Percentiles rank a stretch among this genome's conserved stretches.
phyloP scores from a whole-genome alignment of 1,140 invertebrate genomes.

The Sipha flava region DNA sequence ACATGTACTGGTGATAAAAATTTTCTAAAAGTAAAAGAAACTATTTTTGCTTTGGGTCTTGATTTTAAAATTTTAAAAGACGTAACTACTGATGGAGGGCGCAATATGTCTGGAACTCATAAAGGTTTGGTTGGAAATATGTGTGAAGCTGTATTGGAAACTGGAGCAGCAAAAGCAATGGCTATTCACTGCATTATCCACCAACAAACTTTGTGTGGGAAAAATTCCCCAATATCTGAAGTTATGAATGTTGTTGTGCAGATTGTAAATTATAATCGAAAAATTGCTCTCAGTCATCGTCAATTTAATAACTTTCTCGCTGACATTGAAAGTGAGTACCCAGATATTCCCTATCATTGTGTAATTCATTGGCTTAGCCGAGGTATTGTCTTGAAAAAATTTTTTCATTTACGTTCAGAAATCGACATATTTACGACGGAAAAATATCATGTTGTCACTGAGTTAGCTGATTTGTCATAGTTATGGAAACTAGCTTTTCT shows the following conservation, averaged over 20 bases:
- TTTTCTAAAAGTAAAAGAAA: neutral
- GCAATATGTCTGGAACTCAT: neutral
- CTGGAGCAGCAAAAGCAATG: neutral
- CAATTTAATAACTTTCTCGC: slow-evolving; percentile 42
- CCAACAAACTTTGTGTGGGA: slow-evolving; percentile 40
- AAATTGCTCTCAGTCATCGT: slow-evolving; percentile 40
- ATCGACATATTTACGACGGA: neutral
- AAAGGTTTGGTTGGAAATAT: neutral
- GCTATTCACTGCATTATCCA: slow-evolving; percentile 42
- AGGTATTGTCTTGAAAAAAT: slow-evolving; percentile 38
- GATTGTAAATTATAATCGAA: slow-evolving; percentile 42
- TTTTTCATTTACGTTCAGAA: neutral
- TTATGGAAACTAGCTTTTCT: neutral
- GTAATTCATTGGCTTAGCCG: slow-evolving; percentile 41
- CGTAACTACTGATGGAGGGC: neutral
- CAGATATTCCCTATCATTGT: slow-evolving; percentile 33
- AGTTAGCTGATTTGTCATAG: neutral
- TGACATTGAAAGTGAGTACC: slow-evolving; percentile 40
- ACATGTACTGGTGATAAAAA: neutral
- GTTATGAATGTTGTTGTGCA: slow-evolving; percentile 41
- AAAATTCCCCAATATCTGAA: slow-evolving; percentile 39
- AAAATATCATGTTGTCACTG: neutral
- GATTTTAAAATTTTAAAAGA: neutral
- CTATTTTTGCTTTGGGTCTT: neutral
- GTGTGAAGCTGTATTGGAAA: neutral